Percentiles rank a stretch among this genome's conserved stretches.
Evolutionary conservation across 1,140 invertebrate genomes (phyloP).

Genomic region (Drosophila tani): DNA sequence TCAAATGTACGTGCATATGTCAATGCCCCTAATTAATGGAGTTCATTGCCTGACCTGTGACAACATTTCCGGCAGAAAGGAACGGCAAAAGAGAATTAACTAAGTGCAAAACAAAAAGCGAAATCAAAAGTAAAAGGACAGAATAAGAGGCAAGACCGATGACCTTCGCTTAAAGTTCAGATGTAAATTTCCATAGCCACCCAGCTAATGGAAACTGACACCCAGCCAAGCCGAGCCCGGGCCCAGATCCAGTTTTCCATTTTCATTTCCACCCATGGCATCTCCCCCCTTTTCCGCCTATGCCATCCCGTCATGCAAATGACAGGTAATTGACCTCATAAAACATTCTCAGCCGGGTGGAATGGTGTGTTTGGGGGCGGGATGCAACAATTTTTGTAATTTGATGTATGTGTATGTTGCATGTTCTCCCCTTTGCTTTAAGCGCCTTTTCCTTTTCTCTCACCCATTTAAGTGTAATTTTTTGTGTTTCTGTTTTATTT

Average conservation of each 20-base stretch:
- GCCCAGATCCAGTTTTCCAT: slow-evolving; percentile 26
- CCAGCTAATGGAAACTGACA: slow-evolving; percentile 66
- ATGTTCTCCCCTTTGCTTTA: slow-evolving; percentile 17
- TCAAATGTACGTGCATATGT: slow-evolving; percentile 44
- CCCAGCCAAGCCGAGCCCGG: slow-evolving; percentile 33
- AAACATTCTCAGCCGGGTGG: slow-evolving; percentile 38
- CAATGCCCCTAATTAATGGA: slow-evolving; percentile 75
- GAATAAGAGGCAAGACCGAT: slow-evolving; percentile 50
- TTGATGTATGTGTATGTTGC: slow-evolving; percentile 59
- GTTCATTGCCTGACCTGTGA: slow-evolving; percentile 74
- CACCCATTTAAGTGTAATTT: slow-evolving; percentile 75
- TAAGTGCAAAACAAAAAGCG: slow-evolving; percentile 36
- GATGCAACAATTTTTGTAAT: slow-evolving; percentile 78
- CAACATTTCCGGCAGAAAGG: slow-evolving; percentile 15
- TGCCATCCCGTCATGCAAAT: slow-evolving; percentile 71
- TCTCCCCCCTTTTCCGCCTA: slow-evolving; percentile 14
- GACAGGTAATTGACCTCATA: slow-evolving; percentile 83
- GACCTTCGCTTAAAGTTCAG: slow-evolving; percentile 79
- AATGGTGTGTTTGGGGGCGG: slow-evolving; percentile 20
- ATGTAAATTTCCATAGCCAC: slow-evolving; percentile 30
- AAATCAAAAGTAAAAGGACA: slow-evolving; percentile 50
- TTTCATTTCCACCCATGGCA: slow-evolving; percentile 18
- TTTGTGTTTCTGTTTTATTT: slow-evolving; percentile 55
- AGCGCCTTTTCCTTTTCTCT: slow-evolving; percentile 33
- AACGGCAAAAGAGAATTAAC: slow-evolving; percentile 35